Base-by-base conservation (phyloP, 2,888 invertebrate species). In the Drosophila diplacantha region DNA sequence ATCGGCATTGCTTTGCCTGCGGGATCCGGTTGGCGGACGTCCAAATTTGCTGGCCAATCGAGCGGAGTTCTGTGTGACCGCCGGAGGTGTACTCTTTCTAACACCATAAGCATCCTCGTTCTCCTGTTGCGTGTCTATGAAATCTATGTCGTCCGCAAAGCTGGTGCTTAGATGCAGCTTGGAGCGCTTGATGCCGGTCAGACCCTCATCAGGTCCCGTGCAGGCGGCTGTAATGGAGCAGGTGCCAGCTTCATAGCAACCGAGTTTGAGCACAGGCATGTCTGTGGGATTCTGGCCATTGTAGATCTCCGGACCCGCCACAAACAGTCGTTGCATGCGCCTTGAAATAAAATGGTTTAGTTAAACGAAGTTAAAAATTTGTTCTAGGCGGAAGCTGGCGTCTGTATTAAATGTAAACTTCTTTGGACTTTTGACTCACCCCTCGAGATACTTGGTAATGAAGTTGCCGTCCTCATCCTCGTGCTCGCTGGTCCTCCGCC, bases 181-280 rank as follows among this genome's bases (percentile, higher is more conserved):
- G 49, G 90, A 90, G 47, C 92, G 89, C 85, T 92, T 92, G 24
- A 95, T 93, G 47, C 93, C 92, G 1, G 93, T 93, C 5, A 96
- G 90, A 2, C 96, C 96, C 60, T 92, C 93, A 76, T 93, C 93
- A 0, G 96, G 96, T 9, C 96, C 96, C 0, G 95, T 94, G 82
- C 92, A 92, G 55, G 95, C 93, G 11, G 94, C 93, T 57, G 93
- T 89, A 52, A 94, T 89, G 50, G 91, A 90, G 54, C 90, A 89
- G 29, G 90, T 84, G 16, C 91, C 91, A 34, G 88, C 89, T 38
- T 89, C 86, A 79, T 91, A 91, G 22, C 85, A 73, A 12, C 89
- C 90, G 49, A 93, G 84, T 59, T 90, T 88, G 59, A 88, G 91
- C 74, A 90, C 91, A 1, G 95, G 94, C 74, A 95, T 89, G 85